A percentile compares a stretch with the other conserved stretches of the same genome.
phyloP scores from a whole-genome alignment of 2,113 vertebrate species.

The Caranx ignobilis region DNA sequence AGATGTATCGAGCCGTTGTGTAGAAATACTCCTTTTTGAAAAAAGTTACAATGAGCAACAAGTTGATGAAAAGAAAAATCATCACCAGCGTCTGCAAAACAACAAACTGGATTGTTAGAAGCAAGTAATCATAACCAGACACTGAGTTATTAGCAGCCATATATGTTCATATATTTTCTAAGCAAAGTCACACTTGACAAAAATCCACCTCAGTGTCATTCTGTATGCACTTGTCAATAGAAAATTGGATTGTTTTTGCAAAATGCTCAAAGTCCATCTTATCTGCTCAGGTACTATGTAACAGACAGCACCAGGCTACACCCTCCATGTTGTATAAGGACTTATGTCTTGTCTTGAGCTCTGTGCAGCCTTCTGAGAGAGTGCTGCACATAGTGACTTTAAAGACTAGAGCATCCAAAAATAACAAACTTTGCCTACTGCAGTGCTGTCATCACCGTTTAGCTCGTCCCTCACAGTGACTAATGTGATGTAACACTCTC shows the following conservation, averaged over 20 bases:
- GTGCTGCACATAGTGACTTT: no score
- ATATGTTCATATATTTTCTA: background rate
- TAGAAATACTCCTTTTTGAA: no score
- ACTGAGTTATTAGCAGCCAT: background rate
- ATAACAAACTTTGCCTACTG: no score
- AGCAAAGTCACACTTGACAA: background rate
- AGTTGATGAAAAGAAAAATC: no score
- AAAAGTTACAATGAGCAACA: no score
- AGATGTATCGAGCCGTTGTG: no score
- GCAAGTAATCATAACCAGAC: background rate
- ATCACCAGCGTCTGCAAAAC: conserved; percentile 38
- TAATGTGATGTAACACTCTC: no score
- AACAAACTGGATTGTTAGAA: background rate
- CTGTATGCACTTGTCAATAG: no score
- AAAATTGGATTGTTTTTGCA: background rate
- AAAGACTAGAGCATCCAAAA: no score
- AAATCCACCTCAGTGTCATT: background rate
- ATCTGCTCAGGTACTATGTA: background rate
- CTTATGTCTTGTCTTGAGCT: background rate
- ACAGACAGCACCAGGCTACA: background rate
- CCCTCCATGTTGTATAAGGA: background rate
- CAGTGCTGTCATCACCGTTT: no score
- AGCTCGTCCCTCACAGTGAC: no score
- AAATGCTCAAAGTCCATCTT: background rate
- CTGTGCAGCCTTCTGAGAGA: background rate